Evolutionary conservation across 1,140 invertebrate species (phyloP), one percentile per base, ranked within the genome.

Genomic region (Amphibalanus amphitrite): DNA sequence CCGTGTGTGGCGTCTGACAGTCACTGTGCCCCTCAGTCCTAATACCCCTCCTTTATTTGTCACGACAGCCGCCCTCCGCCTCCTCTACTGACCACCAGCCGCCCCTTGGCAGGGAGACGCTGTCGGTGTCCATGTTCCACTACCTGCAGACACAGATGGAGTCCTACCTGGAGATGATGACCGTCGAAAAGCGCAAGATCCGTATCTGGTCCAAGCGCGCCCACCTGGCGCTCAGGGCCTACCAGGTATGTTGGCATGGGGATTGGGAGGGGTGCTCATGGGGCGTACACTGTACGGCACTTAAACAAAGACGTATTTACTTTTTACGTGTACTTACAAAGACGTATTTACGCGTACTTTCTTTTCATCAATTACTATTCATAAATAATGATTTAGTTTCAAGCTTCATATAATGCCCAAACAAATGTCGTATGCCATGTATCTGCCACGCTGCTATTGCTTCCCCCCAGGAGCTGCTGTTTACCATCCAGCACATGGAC

Each of bases 61-160:
- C 64, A 65, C 25, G n/a, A n/a, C 25, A n/a, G 64, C 25, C 25
- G 64, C 25, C 25, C 25, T 25, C 25, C n/a, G 64, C n/a, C 25
- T 25, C 25, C 25, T 65, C 64, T 25, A 65, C n/a, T 25, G n/a
- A 65, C 25, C n/a, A 65, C 25, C 64, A 25, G 10, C 10, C 20
- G 33, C 68, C 26, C 69, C 23, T 68, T 28, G 71, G 67, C 79
- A 93, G 89, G 79, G 92, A 95, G 84, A 94, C 92, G 15, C 86
- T 96, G 84, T 89, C 89, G n/a, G 87, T 92, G 0, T 86, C 89
- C 72, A 87, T 88, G 73, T 97, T 98, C 80, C 93, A 97, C 80
- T 92, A 92, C 79, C 88, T 97, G 8, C 93, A 97, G 82, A 90
- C 90, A 75, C 88, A 94, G 81, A 86, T 97, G 82, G 90, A 94